phyloP scores from a whole-genome alignment of 2,888 invertebrate species.

The Schizotus pectinicornis region DNA sequence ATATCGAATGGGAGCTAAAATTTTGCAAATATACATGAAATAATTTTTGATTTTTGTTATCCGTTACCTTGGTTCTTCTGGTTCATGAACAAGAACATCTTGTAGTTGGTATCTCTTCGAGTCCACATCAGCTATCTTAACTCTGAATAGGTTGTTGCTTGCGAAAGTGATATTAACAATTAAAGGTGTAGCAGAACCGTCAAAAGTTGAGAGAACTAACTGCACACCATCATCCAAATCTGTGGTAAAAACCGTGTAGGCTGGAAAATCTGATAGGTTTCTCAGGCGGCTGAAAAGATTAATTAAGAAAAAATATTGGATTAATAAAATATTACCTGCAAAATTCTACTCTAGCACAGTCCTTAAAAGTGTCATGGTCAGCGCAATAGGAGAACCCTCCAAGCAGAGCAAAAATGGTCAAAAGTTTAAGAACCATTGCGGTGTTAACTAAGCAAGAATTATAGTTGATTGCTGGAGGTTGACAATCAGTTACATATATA shows the following conservation, averaged over 20 bases:
- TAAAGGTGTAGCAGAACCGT: background rate
- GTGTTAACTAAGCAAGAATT: no score
- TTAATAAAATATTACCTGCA: background rate
- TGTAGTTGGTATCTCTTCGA: slow-evolving; percentile 3
- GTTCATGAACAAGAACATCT: slow-evolving; percentile 1
- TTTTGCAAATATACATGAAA: background rate
- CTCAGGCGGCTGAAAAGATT: background rate
- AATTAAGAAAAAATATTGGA: background rate
- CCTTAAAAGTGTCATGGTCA: background rate
- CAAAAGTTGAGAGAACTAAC: background rate
- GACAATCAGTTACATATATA: no score
- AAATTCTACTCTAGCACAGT: slow-evolving; percentile 1
- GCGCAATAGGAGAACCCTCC: background rate
- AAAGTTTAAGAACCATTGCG: no score
- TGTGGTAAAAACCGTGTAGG: background rate
- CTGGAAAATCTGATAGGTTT: background rate
- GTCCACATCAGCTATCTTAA: slow-evolving; percentile 7
- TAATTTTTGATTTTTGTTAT: background rate
- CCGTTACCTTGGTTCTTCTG: slow-evolving; percentile 1
- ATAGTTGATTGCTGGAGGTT: no score
- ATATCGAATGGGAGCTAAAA: background rate
- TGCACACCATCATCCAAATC: background rate
- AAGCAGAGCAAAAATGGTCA: no score
- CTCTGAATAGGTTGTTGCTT: background rate
- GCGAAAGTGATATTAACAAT: background rate